Evolutionary conservation across 2,113 vertebrate species (phyloP), one percentile per base, ranked within the genome.

Genomic region (Rutilus rutilus): DNA sequence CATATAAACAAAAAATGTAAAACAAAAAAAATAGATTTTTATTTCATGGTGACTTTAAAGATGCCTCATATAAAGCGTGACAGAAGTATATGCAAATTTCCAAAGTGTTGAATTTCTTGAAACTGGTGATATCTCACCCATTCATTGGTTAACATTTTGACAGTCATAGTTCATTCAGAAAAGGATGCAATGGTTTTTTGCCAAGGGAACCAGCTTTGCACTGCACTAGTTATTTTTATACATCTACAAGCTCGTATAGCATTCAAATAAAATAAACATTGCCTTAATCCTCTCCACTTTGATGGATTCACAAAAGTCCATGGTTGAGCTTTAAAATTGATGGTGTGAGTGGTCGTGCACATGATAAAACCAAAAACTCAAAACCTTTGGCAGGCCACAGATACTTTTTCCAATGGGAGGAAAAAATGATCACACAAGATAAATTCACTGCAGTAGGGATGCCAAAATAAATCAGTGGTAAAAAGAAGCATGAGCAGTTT

Each of bases 401-500:
- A 57, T 57, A 33, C 27, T 83, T 69, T 82, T 73, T 83, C 30
- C 81, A n/a, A 25, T 30, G 42, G 39, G 12, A 27, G 23, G 52
- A 54, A 81, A 47, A 39, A 8, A 52, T 47, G 27, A 54, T 36
- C 52, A 36, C n/a, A 36, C 62, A 67, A 54, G 64, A 69, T 71
- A 19, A 52, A 57, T 71, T 83, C 21, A 54, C 21, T 36, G 30
- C 65, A 25, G 50, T 17, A 17, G 42, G 17, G 65, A 71, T 19
- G 81, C 62, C 79, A 71, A 6, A 36, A 73, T 39, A 73, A 71
- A 83, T 83, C 27, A 57, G 17, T 36, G 30, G 45, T 71, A 12
- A 23, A 71, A 57, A 71, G 80, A 83, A 57, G 81, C 42, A 73
- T 17, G 65, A 6, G 65, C 47, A 57, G 81, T 83, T 39, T 36